A percentile compares a stretch with the other conserved stretches of the same genome.
phyloP scores from a whole-genome alignment of 2,888 invertebrate species.

The Syritta pipiens region DNA sequence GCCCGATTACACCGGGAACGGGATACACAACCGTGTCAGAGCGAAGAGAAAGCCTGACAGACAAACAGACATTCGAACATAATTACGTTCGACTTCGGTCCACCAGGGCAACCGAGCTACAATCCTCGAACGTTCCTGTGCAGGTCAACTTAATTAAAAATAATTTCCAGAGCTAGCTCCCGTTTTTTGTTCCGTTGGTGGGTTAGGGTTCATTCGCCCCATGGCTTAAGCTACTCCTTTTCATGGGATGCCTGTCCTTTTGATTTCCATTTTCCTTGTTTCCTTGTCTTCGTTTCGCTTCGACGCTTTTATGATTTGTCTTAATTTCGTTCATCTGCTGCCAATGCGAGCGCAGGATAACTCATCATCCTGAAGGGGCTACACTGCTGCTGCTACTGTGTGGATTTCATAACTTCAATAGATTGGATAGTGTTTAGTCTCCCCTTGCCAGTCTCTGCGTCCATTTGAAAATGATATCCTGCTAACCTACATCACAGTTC shows the following conservation, averaged over 20 bases:
- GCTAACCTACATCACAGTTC: slow-evolving; percentile 58
- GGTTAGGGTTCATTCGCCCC: slow-evolving; percentile 37
- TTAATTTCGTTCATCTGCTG: slow-evolving; percentile 55
- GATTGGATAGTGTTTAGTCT: slow-evolving; percentile 51
- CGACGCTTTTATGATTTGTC: slow-evolving; percentile 59
- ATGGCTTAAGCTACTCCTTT: slow-evolving; percentile 21
- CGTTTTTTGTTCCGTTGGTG: slow-evolving; percentile 32
- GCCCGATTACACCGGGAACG: background rate
- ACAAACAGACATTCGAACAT: slow-evolving; percentile 20
- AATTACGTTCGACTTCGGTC: slow-evolving; percentile 19
- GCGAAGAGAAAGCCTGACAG: slow-evolving; percentile 9
- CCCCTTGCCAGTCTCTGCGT: background rate
- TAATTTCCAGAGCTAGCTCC: slow-evolving; percentile 54
- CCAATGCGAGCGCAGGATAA: background rate
- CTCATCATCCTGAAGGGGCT: background rate
- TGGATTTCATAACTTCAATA: slow-evolving; percentile 30
- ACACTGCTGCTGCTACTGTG: no score
- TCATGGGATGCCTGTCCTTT: background rate
- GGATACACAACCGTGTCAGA: background rate
- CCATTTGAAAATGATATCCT: slow-evolving; percentile 61
- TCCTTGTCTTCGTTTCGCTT: slow-evolving; percentile 9
- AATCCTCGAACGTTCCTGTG: slow-evolving; percentile 28
- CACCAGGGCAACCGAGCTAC: no score
- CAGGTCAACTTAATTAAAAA: slow-evolving; percentile 73
- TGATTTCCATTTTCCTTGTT: slow-evolving; percentile 13